Evolutionary conservation across 2,113 vertebrate genomes (phyloP), one percentile per base, ranked within the genome.

Genomic region (Acanthochromis polyacanthus): DNA sequence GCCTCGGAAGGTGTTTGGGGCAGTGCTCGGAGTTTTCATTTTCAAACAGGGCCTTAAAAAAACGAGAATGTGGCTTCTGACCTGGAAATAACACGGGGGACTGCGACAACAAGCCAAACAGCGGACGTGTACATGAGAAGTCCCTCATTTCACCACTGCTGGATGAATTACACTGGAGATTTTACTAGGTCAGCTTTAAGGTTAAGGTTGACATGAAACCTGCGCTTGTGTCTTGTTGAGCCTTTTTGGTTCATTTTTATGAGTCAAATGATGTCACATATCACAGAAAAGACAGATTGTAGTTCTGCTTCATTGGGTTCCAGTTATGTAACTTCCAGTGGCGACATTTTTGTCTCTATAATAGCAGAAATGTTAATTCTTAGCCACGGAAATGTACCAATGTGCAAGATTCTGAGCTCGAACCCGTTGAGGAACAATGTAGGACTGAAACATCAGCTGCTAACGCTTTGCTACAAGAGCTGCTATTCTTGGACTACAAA

Each of bases 401-500:
- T 30, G 28, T 30, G 2, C 28, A 30, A 30, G 30, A 5, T 30
- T 30, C 30, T 30, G 30, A 30, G 30, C 30, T 30, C 30, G 0
- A 30, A 30, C 30, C 30, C 30, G 4, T 30, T 30, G 30, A 30
- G 30, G 30, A 5, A 4, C 30, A 30, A 28, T 12, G 30, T 14
- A n/a, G 40, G 32, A 58, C 11, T 5, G 12, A 74, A 66, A 56
- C 53, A 57, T 78, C 69, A 55, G 19, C 56, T 59, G 28, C 48
- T 51, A 69, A 59, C 23, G 43, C 1, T 11, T 9, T 10, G 11
- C 55, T 36, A 28, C 57, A 57, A 61, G 11, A 67, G 66, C 65
- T 70, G 60, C 82, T 84, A 59, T 85, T 87, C 76, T 78, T 48
- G 55, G 59, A 7, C 46, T 28, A 28, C 57, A 71, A 81, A 80